Evolutionary conservation across 2,113 vertebrate species (phyloP).

Genomic region (Centropus bengalensis): DNA sequence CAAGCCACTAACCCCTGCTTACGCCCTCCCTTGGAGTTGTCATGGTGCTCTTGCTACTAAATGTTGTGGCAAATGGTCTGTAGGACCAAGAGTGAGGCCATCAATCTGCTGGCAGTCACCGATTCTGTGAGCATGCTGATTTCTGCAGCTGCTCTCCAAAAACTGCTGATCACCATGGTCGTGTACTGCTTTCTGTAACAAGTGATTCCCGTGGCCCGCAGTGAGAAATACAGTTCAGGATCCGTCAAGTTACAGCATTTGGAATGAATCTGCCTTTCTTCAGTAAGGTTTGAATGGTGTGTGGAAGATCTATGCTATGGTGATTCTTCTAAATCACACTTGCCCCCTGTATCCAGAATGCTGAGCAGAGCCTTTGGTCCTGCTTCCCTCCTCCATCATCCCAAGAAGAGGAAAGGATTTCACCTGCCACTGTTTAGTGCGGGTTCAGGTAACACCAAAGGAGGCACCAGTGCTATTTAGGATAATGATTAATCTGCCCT

Average conservation of each 20-base stretch:
- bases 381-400: neutral
- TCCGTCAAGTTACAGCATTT: neutral
- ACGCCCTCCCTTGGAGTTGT: neutral
- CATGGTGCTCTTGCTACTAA: neutral
- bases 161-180: neutral
- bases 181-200: rapidly evolving
- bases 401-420: neutral
- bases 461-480: neutral
- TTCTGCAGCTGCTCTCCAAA: neutral
- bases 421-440: rapidly evolving
- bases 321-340: neutral
- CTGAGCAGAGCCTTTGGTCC: neutral
- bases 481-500: neutral
- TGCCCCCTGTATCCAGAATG: neutral
- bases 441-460: neutral
- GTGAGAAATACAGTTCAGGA: neutral
- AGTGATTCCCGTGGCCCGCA: neutral
- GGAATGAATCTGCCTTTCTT: neutral
- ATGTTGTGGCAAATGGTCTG: neutral
- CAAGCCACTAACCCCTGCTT: rapidly evolving
- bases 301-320: neutral
- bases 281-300: neutral
- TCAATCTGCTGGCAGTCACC: neutral
- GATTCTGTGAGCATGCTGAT: neutral
- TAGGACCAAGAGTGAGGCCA: neutral